phyloP scores from a whole-genome alignment of 2,113 vertebrate genomes.

The Callipepla squamata region DNA sequence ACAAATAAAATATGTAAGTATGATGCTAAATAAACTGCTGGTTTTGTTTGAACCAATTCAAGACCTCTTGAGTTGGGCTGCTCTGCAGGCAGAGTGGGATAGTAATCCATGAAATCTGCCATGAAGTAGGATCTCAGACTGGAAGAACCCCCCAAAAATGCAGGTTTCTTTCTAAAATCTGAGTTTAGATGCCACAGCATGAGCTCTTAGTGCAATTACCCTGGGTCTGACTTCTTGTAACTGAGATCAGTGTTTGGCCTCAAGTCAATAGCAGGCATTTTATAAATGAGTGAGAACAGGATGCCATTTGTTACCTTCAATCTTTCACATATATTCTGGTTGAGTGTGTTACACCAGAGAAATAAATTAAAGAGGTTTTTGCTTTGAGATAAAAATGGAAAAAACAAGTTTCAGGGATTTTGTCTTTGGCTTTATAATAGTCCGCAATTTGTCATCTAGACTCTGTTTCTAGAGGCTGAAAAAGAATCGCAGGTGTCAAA shows the following conservation, averaged over 20 bases:
- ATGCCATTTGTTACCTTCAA: constrained; percentile 37
- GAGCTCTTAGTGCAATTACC: neutral
- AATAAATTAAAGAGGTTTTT: constrained; percentile 7
- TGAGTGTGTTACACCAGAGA: neutral
- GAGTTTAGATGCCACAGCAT: neutral
- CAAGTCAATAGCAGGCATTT: constrained; percentile 27
- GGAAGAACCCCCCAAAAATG: neutral
- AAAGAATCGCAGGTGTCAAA: neutral
- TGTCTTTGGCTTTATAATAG: neutral
- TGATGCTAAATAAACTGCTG: neutral
- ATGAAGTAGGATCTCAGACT: neutral
- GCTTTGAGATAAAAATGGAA: neutral
- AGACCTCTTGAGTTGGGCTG: neutral
- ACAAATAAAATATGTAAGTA: neutral
- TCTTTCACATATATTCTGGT: constrained; percentile 34
- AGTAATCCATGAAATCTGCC: neutral
- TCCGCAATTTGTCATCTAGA: neutral
- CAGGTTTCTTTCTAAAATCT: neutral
- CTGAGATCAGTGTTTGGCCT: constrained; percentile 15
- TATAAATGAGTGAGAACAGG: constrained; percentile 42
- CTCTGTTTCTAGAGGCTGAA: neutral
- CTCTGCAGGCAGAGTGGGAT: neutral
- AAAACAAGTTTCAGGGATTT: constrained; percentile 5
- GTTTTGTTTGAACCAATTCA: neutral
- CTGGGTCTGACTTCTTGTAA: neutral